A percentile compares a stretch with the other conserved stretches of the same genome.
phyloP scores from a whole-genome alignment of 2,797 vertebrate species.

The Tympanoctomys barrerae region DNA sequence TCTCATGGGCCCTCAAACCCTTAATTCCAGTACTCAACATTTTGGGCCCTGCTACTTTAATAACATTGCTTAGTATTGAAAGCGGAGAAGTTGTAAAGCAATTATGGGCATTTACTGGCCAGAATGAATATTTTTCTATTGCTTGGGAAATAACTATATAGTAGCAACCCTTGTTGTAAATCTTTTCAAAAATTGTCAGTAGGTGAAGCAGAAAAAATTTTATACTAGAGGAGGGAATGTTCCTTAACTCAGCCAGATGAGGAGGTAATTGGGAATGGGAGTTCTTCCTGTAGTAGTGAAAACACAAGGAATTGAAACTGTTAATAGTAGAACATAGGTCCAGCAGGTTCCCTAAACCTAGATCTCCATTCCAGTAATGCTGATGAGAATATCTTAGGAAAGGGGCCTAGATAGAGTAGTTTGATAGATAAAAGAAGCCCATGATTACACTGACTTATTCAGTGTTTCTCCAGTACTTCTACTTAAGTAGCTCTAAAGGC shows the following conservation, averaged over 20 bases:
- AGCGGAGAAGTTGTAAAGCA: neutral
- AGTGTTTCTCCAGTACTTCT: neutral
- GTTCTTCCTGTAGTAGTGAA: neutral
- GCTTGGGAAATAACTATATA: neutral
- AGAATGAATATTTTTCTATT: conserved; percentile 4
- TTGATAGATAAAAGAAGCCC: neutral
- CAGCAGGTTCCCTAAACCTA: neutral
- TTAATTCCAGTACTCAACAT: neutral
- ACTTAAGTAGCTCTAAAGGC: neutral
- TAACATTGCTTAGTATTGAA: neutral
- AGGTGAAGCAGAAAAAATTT: neutral
- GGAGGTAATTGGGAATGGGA: neutral
- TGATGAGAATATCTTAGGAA: neutral
- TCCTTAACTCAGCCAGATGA: neutral
- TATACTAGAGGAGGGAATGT: neutral
- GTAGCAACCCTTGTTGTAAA: neutral
- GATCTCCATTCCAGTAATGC: neutral
- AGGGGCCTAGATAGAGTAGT: neutral
- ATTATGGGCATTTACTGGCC: neutral
- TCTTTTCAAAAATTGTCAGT: neutral
- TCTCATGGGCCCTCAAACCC: neutral
- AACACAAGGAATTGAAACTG: neutral
- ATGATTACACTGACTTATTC: neutral
- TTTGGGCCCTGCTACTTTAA: neutral
- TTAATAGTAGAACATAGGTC: neutral